Base-by-base conservation (phyloP, 2,113 vertebrate genomes). In the Aegotheles bennettii region DNA sequence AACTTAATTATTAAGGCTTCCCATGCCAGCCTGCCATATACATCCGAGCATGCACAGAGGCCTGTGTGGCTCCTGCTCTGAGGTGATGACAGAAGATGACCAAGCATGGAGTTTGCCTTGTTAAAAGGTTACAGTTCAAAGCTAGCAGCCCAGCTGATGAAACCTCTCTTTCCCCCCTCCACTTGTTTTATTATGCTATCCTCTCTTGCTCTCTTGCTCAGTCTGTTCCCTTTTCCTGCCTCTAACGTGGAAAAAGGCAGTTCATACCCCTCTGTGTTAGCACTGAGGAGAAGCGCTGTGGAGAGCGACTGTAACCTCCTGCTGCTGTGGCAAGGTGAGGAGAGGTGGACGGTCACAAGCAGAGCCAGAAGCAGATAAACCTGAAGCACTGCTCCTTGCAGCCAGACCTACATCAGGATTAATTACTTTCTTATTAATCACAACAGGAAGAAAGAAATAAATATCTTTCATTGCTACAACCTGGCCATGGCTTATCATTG, bases 1-100 rank as follows among this genome's bases (percentile, higher is more conserved):
- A 94, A 68, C 51, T 78, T 78, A 88, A 68, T 90, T 90, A 89
- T 96, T 93, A 88, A 77, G 65, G 35, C 19, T 92, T 70, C 82
- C 68, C 23, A 28, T 56, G 59, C 50, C 0, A 2, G 57, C 45
- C 26, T 90, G n/a, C 64, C 47, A 11, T 10, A 1, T 7, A 15
- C 13, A 6, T 12, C 43, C 2, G 33, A 48, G 71, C 38, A 63
- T 90, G 33, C 71, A 89, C 31, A 80, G 51, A 60, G 67, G 36
- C 92, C 76, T 95, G 90, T 1, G 4, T 15, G 33, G 43, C 13
- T 84, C 56, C 80, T 68, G 42, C 60, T 89, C 86, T 87, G 57
- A 85, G 74, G 51, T 78, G 94, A 53, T 29, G 57, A n/a, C n/a
- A 76, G 74, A 57, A 63, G 86, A 60, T 81, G 89, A 90, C 94